phyloP scores from a whole-genome alignment of 2,797 vertebrate genomes.

The Hydrocynus forskahlii region DNA sequence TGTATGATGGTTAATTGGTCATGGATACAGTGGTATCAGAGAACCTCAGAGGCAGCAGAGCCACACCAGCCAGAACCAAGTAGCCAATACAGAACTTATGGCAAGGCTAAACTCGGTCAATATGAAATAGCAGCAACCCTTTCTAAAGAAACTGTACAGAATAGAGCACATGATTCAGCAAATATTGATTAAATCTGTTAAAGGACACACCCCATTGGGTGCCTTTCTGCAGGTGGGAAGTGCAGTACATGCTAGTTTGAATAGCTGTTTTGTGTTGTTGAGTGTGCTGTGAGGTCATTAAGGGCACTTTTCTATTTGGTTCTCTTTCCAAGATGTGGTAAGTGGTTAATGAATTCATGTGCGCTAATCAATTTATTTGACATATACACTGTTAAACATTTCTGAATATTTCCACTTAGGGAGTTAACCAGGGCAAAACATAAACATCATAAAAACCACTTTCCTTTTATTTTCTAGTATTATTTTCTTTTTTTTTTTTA shows the following conservation, averaged over 20 bases:
- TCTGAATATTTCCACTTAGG: not conserved
- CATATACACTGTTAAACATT: not conserved
- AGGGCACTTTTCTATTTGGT: slow-evolving; percentile 19
- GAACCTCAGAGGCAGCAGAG: slow-evolving; percentile 19
- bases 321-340: slow-evolving; percentile 42
- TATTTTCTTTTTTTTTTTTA: not conserved
- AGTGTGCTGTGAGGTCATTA: slow-evolving; percentile 42
- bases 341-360: slow-evolving; percentile 51
- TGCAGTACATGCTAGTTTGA: slow-evolving; percentile 46
- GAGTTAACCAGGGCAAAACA: no score
- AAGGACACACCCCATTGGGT: slow-evolving; percentile 46
- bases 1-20: slow-evolving; percentile 42
- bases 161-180: slow-evolving; percentile 47
- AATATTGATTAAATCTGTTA: slow-evolving; percentile 53
- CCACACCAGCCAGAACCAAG: slow-evolving; percentile 13
- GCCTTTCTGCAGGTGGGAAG: slow-evolving; percentile 30
- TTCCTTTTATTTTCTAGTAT: no score
- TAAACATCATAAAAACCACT: not conserved
- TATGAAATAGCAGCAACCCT: slow-evolving; percentile 49
- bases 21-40: slow-evolving; percentile 20
- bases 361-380: slow-evolving; percentile 34
- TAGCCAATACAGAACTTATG: slow-evolving; percentile 22
- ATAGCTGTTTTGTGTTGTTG: slow-evolving; percentile 46
- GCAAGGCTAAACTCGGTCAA: slow-evolving; percentile 41
- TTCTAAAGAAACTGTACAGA: slow-evolving; percentile 47